Evolutionary conservation across 2,888 invertebrate species (phyloP), one percentile per base, ranked within the genome.

Genomic region (Lutraria lutraria): DNA sequence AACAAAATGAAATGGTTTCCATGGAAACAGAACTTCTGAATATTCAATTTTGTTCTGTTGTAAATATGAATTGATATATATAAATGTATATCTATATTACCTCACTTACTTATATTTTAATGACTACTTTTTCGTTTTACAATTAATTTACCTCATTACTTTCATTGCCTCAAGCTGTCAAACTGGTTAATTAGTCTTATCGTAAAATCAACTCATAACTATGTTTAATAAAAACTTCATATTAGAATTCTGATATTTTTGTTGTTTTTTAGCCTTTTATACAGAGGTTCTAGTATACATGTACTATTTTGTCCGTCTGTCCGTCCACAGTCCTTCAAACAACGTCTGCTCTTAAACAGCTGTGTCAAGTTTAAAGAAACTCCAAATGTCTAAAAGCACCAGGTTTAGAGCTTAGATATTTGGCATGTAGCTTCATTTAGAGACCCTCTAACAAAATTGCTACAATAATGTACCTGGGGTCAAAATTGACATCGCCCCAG

Each of bases 191-290:
- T 76, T 76, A 76, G 76, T 76, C 76, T 76, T 76, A 76, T 16
- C 25, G 76, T 76, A 76, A 76, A 72, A 76, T 80, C 80, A 52
- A 85, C 54, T 80, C 85, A 85, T 88, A 88, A 86, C 85, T 85
- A 85, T 88, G 88, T 88, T 88, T 88, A 88, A 88, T 88, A 88
- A 88, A 88, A 88, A 86, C 88, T 72, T 88, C 88, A 86, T 88
- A 88, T 88, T 88, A 88, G 85, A 85, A 79, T 72, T 31, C 13
- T 6, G 6, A 4, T 72, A 29, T 76, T 16, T 29, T 84, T 68
- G 19, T n/a, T 83, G 63, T 68, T 68, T 56, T 56, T 56, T n/a
- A n/a, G n/a, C n/a, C n/a, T n/a, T n/a, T n/a, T n/a, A n/a, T n/a
- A n/a, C n/a, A n/a, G n/a, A n/a, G n/a, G n/a, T n/a, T n/a, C n/a